Conservation (phyloP, 2,888 invertebrate species). For the Hololepta plana region DNA sequence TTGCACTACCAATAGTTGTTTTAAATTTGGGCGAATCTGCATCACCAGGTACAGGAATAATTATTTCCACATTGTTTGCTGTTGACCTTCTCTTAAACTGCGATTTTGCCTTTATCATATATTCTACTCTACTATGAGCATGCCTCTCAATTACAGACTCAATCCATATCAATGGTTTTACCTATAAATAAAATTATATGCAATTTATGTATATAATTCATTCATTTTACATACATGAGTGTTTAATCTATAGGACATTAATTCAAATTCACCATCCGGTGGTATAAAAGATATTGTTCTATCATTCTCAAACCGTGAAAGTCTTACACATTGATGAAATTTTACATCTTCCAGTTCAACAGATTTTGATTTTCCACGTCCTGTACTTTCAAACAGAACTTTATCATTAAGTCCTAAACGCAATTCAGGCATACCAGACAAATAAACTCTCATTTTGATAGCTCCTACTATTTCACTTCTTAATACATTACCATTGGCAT, state of each 20-base stretch:
- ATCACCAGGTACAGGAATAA: conserved; percentile 89
- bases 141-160: conserved; percentile 97
- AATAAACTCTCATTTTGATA: conserved; percentile 95
- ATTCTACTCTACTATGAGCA: conserved; percentile 92
- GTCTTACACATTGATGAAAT: conserved; percentile 93
- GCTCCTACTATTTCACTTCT: conserved; percentile 96
- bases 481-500: conserved; percentile 91
- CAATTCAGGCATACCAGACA: conserved; percentile 97
- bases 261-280: conserved; percentile 96
- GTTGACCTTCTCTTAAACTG: conserved; percentile 96
- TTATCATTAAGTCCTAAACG: conserved; percentile 94
- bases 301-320: conserved; percentile 95
- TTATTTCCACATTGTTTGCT: conserved; percentile 96
- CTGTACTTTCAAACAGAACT: conserved; percentile 93
- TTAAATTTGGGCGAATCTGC: conserved; percentile 98
- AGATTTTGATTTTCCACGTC: conserved; percentile 91
- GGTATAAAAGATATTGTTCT: conserved; percentile 97
- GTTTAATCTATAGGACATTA: conserved; percentile 94
- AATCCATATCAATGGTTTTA: conserved; percentile 96
- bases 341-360: conserved; percentile 98
- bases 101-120: conserved; percentile 98
- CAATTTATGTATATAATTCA: not conserved
- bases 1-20: conserved; percentile 90
- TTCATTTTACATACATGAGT: conserved; percentile 70
- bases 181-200: conserved; percentile 16